Base-by-base conservation (phyloP, 2,113 vertebrate species). In the Eonycteris spelaea region DNA sequence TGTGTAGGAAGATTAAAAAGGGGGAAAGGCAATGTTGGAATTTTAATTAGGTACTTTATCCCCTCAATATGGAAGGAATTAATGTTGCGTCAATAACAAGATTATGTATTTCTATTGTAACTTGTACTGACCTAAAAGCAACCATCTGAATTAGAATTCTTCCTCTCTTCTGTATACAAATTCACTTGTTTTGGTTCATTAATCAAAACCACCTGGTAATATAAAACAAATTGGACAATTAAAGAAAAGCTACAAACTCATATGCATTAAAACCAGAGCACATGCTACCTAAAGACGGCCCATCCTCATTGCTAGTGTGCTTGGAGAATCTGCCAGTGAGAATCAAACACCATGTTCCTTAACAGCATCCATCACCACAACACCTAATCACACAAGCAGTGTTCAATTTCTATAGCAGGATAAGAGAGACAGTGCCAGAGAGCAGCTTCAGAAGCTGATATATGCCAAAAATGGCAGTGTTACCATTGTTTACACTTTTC, bases 141-240 rank as follows among this genome's bases (percentile, higher is more conserved):
- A 61, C 86, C 89, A 96, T 85, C 43, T 89, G 95, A 96, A 90
- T 94, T 95, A 94, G 95, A 93, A 86, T 96, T 97, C 63, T 88
- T 94, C 97, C 96, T 97, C 91, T 96, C 94, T 97, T 95, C 94
- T 95, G 77, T 97, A 97, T 77, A 97, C 95, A 97, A 67, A 97
- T 94, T 97, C 65, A 79, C 96, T 97, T 96, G 89, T 74, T 96
- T 97, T 96, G 78, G 94, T 94, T 97, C 90, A 95, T 97, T 98
- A 97, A 97, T 98, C 96, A 97, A 97, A 96, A 96, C 95, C 71
- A 95, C 95, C 94, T 96, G 93, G 94, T 65, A 98, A 95, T 65
- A 78, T 93, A 94, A 96, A 98, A 96, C 95, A 98, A 98, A 98
- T 96, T 93, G 98, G 43, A 91, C 93, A 97, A 97, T 97, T 98